A percentile compares a stretch with the other conserved stretches of the same genome.
These are phyloP conservation scores for Orchesella cincta DNA, from an alignment of 1,140 invertebrate species.

Conservation along the genomic window DNA sequence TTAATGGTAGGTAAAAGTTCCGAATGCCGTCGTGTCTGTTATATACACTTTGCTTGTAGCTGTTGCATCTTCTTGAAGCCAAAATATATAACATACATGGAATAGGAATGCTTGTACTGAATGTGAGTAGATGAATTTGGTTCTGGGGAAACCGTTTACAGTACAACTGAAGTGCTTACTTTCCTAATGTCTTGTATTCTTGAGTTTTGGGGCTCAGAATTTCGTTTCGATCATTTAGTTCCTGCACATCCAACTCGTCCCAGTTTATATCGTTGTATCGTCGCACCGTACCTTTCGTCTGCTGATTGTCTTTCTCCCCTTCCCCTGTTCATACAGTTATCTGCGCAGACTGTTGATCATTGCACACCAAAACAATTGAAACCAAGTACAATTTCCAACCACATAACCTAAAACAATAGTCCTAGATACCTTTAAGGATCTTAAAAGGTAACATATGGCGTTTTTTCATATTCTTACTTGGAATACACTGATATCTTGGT, in stretches of 20 bases:
- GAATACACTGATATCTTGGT: too few relatives aligned
- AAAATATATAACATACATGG: too few relatives aligned
- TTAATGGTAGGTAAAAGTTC: too few relatives aligned
- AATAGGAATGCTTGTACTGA: too few relatives aligned
- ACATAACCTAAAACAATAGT: neutral
- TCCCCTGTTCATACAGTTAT: constrained; percentile 32
- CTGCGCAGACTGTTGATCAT: constrained; percentile 34
- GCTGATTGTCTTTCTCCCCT: constrained; percentile 48
- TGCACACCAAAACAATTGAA: neutral
- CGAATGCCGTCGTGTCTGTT: too few relatives aligned
- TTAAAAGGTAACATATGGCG: too few relatives aligned
- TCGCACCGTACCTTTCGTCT: constrained; percentile 48
- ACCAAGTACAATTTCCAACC: constrained; percentile 15
- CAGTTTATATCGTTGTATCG: constrained; percentile 48
- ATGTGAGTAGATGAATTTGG: too few relatives aligned
- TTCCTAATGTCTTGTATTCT: neutral
- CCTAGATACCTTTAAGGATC: too few relatives aligned
- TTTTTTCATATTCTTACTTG: too few relatives aligned
- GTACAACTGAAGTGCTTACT: neutral
- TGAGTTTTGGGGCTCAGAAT: constrained; percentile 30
- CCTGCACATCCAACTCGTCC: constrained; percentile 49
- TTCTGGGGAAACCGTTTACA: neutral
- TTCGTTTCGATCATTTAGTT: constrained; percentile 51
- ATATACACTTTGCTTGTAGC: too few relatives aligned
- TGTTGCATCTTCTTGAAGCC: too few relatives aligned